Percentiles rank a stretch among this genome's conserved stretches.
phyloP scores from a whole-genome alignment of 2,888 invertebrate genomes.

The Notocelia uddmanniana region DNA sequence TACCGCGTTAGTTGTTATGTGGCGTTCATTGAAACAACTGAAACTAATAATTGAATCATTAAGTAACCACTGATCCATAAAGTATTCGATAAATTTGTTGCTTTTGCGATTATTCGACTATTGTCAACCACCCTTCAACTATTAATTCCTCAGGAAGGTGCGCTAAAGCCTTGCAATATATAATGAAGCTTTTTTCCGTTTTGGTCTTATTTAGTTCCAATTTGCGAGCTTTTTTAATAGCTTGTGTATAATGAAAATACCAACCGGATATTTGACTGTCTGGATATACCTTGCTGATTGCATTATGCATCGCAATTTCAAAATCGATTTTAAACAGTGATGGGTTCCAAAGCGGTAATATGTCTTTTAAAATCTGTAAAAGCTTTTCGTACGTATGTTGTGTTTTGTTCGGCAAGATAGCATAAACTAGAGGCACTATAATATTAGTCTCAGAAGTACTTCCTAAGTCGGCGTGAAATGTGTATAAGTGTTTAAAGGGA shows the following conservation, averaged over 20 bases:
- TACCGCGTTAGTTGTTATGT: constrained; percentile 8
- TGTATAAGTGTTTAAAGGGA: not conserved
- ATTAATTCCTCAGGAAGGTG: constrained; percentile 14
- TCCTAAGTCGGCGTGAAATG: constrained; percentile 3
- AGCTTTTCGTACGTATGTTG: too few relatives aligned
- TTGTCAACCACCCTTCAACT: constrained; percentile 21
- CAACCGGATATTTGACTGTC: constrained; percentile 12
- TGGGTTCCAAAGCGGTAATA: constrained; percentile 21
- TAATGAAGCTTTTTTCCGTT: constrained; percentile 6
- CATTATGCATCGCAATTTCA: too few relatives aligned
- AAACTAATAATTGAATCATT: constrained; percentile 11
- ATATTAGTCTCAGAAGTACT: constrained; percentile 2
- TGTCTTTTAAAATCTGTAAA: constrained; percentile 16
- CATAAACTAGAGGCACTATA: constrained; percentile 13
- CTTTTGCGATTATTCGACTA: constrained; percentile 13
- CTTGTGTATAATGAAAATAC: constrained; percentile 10
- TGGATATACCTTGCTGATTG: constrained; percentile 9
- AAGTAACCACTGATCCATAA: constrained; percentile 17
- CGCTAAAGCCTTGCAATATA: constrained; percentile 5
- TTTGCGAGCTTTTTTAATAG: constrained; percentile 11
- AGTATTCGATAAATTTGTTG: constrained; percentile 5
- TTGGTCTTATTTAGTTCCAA: constrained; percentile 14
- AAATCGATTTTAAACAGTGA: constrained; percentile 16
- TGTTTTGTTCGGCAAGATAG: constrained; percentile 9
- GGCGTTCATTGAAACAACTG: constrained; percentile 19